Evolutionary conservation across 2,888 invertebrate species (phyloP).

Genomic region (Trissoscelio sp.): DNA sequence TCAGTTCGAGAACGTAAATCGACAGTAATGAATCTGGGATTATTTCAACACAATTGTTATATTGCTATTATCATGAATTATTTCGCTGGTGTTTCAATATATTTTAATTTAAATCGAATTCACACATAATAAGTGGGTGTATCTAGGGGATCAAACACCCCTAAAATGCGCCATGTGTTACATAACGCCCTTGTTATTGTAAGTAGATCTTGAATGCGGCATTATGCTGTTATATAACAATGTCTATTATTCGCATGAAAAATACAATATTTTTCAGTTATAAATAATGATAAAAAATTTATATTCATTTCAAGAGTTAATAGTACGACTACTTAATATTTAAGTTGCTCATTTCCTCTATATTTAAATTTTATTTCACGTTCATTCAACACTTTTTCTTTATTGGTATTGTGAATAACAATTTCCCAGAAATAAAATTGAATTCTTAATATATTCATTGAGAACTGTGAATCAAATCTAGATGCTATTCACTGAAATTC

Average conservation of each 20-base stretch:
- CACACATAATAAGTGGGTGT: conserved; percentile 64
- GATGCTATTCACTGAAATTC: conserved; percentile 30
- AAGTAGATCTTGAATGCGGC: conserved; percentile 34
- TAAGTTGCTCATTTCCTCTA: too few relatives aligned
- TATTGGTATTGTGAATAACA: conserved; percentile 1
- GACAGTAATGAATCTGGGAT: conserved; percentile 63
- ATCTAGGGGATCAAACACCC: conserved; percentile 61
- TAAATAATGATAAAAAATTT: too few relatives aligned
- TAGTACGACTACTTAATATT: too few relatives aligned
- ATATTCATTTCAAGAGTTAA: too few relatives aligned
- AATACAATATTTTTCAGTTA: neutral
- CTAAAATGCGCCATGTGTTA: conserved; percentile 63
- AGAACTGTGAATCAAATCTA: conserved; percentile 38
- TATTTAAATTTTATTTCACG: too few relatives aligned
- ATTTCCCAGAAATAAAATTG: conserved; percentile 30
- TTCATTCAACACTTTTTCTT: conserved; percentile 3
- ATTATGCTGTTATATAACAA: conserved; percentile 37
- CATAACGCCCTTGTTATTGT: conserved; percentile 62
- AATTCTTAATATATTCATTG: conserved; percentile 37
- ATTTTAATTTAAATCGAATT: conserved; percentile 65
- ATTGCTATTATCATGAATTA: conserved; percentile 66
- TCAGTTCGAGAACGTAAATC: conserved; percentile 42
- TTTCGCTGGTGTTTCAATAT: conserved; percentile 60
- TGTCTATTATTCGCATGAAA: neutral
- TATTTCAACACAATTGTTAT: conserved; percentile 57